A percentile compares a stretch with the other conserved stretches of the same genome.
phyloP scores from a whole-genome alignment of 2,888 invertebrate genomes.

The Himalopsyche japonica region DNA sequence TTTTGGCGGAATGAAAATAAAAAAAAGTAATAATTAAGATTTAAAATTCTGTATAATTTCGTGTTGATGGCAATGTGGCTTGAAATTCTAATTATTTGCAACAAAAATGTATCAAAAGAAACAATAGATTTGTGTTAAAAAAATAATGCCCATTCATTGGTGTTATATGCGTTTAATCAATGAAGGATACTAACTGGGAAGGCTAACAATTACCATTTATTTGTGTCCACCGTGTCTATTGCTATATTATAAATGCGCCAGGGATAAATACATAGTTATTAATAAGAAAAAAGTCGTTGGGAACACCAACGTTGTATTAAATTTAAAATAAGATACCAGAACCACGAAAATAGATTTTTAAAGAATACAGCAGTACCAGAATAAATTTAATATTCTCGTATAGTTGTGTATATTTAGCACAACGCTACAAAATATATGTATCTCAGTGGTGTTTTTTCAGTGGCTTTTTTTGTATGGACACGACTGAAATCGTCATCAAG shows the following conservation, averaged over 20 bases:
- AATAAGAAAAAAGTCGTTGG: slow-evolving; percentile 15
- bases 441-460: neutral
- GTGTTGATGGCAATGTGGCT: too few relatives aligned
- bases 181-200: too few relatives aligned
- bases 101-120: too few relatives aligned
- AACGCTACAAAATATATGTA: neutral
- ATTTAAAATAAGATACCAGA: slow-evolving; percentile 18
- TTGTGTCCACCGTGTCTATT: neutral
- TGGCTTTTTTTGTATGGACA: neutral
- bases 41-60: too few relatives aligned
- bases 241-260: neutral
- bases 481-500: neutral
- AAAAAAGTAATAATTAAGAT: too few relatives aligned
- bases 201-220: too few relatives aligned
- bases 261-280: slow-evolving; percentile 13
- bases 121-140: too few relatives aligned
- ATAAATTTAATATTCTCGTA: neutral
- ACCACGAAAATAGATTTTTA: neutral
- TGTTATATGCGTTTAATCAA: too few relatives aligned
- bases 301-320: slow-evolving; percentile 20
- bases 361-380: neutral
- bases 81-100: too few relatives aligned
- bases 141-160: too few relatives aligned
- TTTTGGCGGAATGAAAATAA: too few relatives aligned
- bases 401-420: neutral